Conservation (phyloP, 64 coral and sea anemone genomes). For the Orbicella faveolata region DNA sequence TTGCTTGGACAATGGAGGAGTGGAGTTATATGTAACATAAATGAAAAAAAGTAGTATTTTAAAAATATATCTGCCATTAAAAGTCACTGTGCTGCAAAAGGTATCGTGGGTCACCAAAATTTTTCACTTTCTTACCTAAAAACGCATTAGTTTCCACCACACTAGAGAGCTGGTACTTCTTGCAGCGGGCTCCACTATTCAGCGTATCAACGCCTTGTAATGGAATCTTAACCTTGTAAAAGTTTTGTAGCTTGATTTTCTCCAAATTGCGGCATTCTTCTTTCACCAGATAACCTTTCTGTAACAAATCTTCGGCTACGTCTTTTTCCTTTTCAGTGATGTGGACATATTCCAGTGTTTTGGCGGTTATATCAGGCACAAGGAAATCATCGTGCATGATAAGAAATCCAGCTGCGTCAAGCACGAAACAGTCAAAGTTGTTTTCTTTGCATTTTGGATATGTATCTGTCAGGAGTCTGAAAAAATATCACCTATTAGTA, state of each 20-base stretch:
- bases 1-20: no score
- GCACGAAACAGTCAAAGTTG: slow-evolving; percentile 22
- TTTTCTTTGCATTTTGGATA: not conserved
- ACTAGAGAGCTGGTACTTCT: not conserved
- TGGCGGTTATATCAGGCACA: not conserved
- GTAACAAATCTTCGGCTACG: slow-evolving; percentile 13
- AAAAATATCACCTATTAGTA: not conserved
- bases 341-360: slow-evolving; percentile 23
- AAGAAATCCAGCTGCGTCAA: slow-evolving; percentile 14
- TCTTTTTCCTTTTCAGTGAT: slow-evolving; percentile 26
- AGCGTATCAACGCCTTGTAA: not conserved
- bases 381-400: slow-evolving; percentile 41
- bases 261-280: slow-evolving; percentile 7
- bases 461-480: slow-evolving; percentile 16
- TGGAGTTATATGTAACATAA: no score
- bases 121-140: not conserved
- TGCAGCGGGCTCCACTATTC: not conserved
- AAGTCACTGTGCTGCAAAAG: no score
- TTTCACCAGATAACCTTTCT: slow-evolving; percentile 19
- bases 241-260: not conserved
- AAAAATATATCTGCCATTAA: no score
- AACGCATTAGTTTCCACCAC: not conserved
- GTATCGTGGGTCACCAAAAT: no score
- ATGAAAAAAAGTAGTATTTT: no score
- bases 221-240: slow-evolving; percentile 1